Base-by-base conservation (phyloP, 2,797 vertebrate species). In the Sorex maritimensis region DNA sequence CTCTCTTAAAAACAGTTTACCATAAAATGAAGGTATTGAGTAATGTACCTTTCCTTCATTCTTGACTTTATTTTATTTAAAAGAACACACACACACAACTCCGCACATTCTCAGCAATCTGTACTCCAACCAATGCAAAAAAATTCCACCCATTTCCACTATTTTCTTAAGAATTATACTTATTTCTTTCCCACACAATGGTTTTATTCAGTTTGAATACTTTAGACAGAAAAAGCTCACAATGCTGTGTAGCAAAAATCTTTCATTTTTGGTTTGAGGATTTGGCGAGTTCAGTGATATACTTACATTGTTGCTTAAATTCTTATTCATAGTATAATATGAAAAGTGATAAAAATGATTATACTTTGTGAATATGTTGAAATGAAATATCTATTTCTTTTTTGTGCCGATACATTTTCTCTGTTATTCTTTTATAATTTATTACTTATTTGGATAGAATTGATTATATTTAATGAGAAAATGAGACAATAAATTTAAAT, bases 371-470 rank as follows among this genome's bases (percentile, higher is more conserved):
- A 88, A 21, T 52, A 5, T 34, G 61, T 41, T 91, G 14, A 91
- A 91, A 74, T 81, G n/a, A 85, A 90, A 88, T 5, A 77, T 61
- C 90, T 91, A 82, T 86, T 65, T 84, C 52, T 11, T 90, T 86
- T 75, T 74, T 93, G 7, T 65, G 63, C 17, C 24, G 7, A 8
- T 23, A 24, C 24, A 65, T 65, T 65, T 8, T 24, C 24, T 24
- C 21, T 65, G 23, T 65, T 65, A 14, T 58, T 21, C 55, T 58
- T 44, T 44, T 44, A 44, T 44, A 44, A 44, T 44, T 44, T 44
- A 44, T 44, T 44, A 44, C 41, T 44, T 44, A 5, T 58, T 58
- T 58, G 55, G 55, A 5, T 58, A 58, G 55, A 14, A 58, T 13
- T 58, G 4, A 14, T n/a, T 77, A 21, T 26, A 41, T 89, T 15